phyloP scores from a whole-genome alignment of 2,113 vertebrate genomes.

The Oncorhynchus gorbuscha region DNA sequence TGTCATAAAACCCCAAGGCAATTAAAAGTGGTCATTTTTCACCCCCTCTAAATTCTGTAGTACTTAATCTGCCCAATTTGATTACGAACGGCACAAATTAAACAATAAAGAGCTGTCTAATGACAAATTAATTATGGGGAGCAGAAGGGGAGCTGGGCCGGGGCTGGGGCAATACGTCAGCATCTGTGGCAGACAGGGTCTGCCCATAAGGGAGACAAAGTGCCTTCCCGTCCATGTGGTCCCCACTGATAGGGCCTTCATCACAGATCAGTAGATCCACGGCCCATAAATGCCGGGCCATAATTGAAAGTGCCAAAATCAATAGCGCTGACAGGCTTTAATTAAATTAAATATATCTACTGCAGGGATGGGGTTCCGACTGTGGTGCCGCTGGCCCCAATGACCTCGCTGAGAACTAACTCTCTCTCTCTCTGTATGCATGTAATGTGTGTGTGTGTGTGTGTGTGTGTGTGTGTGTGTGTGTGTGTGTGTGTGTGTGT shows the following conservation, averaged over 20 bases:
- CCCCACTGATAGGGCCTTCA: constrained; percentile 89
- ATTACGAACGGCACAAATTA: constrained; percentile 99
- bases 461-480: constrained; percentile 62
- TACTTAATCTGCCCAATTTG: constrained; percentile 99
- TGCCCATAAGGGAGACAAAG: constrained; percentile 90
- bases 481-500: constrained; percentile 61
- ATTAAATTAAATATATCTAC: constrained; percentile 98
- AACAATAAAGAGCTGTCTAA: constrained; percentile 99
- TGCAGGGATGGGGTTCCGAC: constrained; percentile 8
- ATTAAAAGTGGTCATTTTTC: constrained; percentile 91
- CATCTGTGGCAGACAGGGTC: constrained; percentile 82
- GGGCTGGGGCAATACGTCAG: constrained; percentile 87
- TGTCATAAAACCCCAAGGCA: constrained; percentile 59
- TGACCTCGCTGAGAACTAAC: constrained; percentile 39
- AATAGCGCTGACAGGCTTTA: constrained; percentile 96
- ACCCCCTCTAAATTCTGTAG: constrained; percentile 87
- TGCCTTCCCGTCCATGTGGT: constrained; percentile 88
- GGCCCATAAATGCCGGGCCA: constrained; percentile 82
- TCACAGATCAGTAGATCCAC: constrained; percentile 99
- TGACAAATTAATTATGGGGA: constrained; percentile 99
- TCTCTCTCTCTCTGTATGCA: neutral
- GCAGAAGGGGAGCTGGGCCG: constrained; percentile 83
- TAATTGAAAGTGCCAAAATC: constrained; percentile 99
- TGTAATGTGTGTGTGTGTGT: neutral
- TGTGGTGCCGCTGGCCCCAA: constrained; percentile 24